phyloP scores from a whole-genome alignment of 2,113 vertebrate species.

The Cyanoderma ruficeps region DNA sequence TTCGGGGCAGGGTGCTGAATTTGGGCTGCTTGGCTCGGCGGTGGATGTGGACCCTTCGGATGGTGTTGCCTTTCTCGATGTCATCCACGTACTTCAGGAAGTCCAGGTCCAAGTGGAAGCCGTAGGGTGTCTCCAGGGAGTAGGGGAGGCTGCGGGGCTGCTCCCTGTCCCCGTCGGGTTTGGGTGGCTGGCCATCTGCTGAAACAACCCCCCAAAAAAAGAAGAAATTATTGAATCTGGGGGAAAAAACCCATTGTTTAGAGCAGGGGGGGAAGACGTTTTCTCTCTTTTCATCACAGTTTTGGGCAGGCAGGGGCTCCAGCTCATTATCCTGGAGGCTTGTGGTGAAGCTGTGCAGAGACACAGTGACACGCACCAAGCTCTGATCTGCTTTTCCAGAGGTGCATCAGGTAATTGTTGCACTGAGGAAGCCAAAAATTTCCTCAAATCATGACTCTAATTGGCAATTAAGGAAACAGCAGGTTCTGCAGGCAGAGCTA shows the following conservation, averaged over 20 bases:
- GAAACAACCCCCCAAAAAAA: slow-evolving; percentile 35
- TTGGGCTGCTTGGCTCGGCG: slow-evolving; percentile 89
- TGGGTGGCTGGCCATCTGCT: slow-evolving; percentile 81
- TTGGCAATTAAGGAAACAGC: slow-evolving; percentile 24
- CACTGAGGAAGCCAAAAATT: background rate
- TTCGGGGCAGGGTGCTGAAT: slow-evolving; percentile 94
- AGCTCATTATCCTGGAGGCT: background rate
- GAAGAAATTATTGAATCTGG: background rate
- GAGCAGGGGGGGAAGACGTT: background rate
- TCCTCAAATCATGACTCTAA: slow-evolving; percentile 19
- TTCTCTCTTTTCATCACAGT: background rate
- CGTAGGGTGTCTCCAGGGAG: slow-evolving; percentile 96
- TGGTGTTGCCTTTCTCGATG: slow-evolving; percentile 98
- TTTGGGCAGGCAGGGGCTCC: background rate
- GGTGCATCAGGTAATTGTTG: background rate
- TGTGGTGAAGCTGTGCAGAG: background rate
- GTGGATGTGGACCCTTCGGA: slow-evolving; percentile 92
- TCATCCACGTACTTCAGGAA: slow-evolving; percentile 98
- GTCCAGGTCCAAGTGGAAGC: slow-evolving; percentile 95
- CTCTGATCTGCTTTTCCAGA: background rate
- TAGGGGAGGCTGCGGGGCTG: slow-evolving; percentile 89
- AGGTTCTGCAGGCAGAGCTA: background rate
- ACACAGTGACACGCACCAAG: background rate
- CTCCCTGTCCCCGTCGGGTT: slow-evolving; percentile 75
- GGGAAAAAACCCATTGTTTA: background rate